Evolutionary conservation across 2,888 invertebrate species (phyloP).

Genomic region (Lapara coniferarum): DNA sequence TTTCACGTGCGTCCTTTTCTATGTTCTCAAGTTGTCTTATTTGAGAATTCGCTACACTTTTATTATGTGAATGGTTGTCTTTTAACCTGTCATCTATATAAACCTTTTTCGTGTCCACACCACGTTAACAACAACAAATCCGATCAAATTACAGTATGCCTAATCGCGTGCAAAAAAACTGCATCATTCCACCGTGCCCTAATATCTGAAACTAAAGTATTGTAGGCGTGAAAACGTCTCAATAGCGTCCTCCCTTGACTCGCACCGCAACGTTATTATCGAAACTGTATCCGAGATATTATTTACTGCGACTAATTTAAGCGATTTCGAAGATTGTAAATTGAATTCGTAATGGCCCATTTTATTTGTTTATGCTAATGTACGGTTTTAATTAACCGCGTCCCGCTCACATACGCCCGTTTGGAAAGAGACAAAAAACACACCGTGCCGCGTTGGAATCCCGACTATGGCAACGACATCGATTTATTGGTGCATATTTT

Average conservation of each 20-base stretch:
- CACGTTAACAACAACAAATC: too few relatives aligned
- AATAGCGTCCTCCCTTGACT: slow-evolving; percentile 15
- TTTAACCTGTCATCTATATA: too few relatives aligned
- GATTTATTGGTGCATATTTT: slow-evolving; percentile 75
- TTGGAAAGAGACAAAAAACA: slow-evolving; percentile 28
- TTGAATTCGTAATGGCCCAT: slow-evolving; percentile 81
- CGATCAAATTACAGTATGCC: too few relatives aligned
- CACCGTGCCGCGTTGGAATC: slow-evolving; percentile 49
- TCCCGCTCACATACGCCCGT: slow-evolving; percentile 37
- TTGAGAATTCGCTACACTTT: too few relatives aligned
- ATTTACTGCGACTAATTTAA: slow-evolving; percentile 82
- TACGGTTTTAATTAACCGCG: slow-evolving; percentile 77
- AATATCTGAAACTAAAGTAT: not conserved
- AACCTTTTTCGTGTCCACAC: too few relatives aligned
- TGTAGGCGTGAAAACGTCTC: not conserved
- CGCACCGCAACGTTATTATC: slow-evolving; percentile 56
- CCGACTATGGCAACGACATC: slow-evolving; percentile 56
- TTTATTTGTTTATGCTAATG: slow-evolving; percentile 84
- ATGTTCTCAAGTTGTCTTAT: too few relatives aligned
- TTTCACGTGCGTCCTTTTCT: too few relatives aligned
- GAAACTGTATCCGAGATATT: slow-evolving; percentile 70
- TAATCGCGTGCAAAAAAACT: too few relatives aligned
- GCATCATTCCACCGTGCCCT: not conserved
- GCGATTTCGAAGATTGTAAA: slow-evolving; percentile 81
- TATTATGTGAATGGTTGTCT: too few relatives aligned